These are phyloP conservation scores for Rambutsinella grinnellia DNA, from an alignment of 2,888 invertebrate genomes.

Conservation along the genomic window DNA sequence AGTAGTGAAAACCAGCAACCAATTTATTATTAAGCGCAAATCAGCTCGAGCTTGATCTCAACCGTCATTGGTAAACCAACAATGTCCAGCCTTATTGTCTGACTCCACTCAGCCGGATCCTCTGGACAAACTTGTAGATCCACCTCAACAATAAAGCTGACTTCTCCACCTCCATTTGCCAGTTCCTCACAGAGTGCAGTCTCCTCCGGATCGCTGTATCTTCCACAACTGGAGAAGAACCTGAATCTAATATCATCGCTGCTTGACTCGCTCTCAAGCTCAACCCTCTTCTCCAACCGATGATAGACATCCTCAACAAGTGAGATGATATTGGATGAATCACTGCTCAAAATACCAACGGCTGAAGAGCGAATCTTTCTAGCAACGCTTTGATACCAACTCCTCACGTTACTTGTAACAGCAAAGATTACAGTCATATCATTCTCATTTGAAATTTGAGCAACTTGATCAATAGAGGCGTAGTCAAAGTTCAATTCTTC, in stretches of 20 bases:
- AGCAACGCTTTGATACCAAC: background rate
- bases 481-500: background rate
- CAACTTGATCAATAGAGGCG: too few relatives aligned
- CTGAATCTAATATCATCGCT: background rate
- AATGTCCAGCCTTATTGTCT: background rate
- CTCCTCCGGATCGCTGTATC: background rate
- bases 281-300: background rate
- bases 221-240: background rate
- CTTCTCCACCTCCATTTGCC: background rate
- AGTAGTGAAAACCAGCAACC: too few relatives aligned
- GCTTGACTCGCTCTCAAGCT: background rate
- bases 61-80: too few relatives aligned
- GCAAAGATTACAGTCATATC: too few relatives aligned
- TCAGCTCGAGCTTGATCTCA: background rate
- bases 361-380: too few relatives aligned
- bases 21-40: too few relatives aligned
- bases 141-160: background rate
- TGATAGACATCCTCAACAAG: too few relatives aligned
- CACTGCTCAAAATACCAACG: too few relatives aligned
- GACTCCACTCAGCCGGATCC: background rate
- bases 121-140: background rate
- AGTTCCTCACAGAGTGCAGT: background rate
- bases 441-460: background rate
- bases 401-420: background rate
- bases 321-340: too few relatives aligned